Base-by-base conservation (phyloP, 2,113 vertebrate genomes). In the Xenopus borealis region DNA sequence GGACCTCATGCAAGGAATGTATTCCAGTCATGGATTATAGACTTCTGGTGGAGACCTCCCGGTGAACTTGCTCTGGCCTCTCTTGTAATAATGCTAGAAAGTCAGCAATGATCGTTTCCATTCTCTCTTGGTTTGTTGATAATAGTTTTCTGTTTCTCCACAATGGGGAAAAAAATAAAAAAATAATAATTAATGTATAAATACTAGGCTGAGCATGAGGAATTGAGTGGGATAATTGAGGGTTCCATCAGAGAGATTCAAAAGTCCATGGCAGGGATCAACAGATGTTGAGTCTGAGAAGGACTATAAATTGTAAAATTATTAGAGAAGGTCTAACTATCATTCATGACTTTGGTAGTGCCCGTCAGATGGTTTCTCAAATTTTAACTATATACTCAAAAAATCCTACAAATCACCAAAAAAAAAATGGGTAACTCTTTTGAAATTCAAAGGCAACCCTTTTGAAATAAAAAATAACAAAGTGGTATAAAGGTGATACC, bases 41-140 rank as follows among this genome's bases (percentile, higher is more conserved):
- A 75, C 72, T 80, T 40, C 33, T 50, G 47, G 47, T 1, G 47
- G 72, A 0, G 80, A 80, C 84, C 85, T 84, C 79, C 65, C 73
- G 0, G 0, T 84, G 84, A 87, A 83, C 84, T 79, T 80, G 40
- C 63, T 78, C 61, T 50, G 57, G 80, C 72, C 82, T 82, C n/a
- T 55, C 33, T 81, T 66, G 75, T 79, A 27, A 27, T 27, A 27
- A 27, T 3, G 23, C 23, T 27, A 81, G 82, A 83, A 74, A 82
- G 83, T 78, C 83, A 76, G 50, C 13, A 33, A 16, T 0, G 16
- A 78, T 57, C 61, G 12, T 80, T 81, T 77, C 79, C 78, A 27
- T 76, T 80, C 71, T 75, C 79, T 79, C 55, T n/a, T 80, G 40
- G 72, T 59, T 72, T 74, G 18, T 17, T 52, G 67, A 69, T 76